Evolutionary conservation across 2,797 vertebrate species (phyloP).

Genomic region (Spizella passerina): DNA sequence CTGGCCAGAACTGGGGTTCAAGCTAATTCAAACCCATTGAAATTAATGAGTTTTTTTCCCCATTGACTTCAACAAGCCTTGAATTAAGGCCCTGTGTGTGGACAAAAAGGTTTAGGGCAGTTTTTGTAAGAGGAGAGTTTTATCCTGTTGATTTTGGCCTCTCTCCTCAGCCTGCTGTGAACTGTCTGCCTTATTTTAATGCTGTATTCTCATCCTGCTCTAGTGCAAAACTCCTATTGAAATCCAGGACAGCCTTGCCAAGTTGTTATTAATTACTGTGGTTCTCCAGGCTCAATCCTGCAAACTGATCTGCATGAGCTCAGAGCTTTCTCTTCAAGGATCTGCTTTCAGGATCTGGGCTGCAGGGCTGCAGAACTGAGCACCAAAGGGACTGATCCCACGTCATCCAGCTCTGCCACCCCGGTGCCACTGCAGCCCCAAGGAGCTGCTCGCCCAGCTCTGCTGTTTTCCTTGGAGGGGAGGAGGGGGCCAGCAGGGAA

Average conservation of each 20-base stretch:
- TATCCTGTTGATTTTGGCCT: slow-evolving; percentile 67
- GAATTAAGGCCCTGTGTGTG: slow-evolving; percentile 52
- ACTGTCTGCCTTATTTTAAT: slow-evolving; percentile 63
- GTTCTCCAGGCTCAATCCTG: slow-evolving; percentile 18
- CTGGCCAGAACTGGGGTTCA: slow-evolving; percentile 38
- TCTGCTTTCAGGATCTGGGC: slow-evolving; percentile 23
- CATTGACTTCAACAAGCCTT: slow-evolving; percentile 37
- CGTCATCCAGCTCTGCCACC: not conserved
- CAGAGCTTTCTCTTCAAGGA: slow-evolving; percentile 28
- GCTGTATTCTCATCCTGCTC: slow-evolving; percentile 41
- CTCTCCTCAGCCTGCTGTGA: slow-evolving; percentile 56
- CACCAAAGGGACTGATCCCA: not conserved
- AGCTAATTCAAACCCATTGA: slow-evolving; percentile 44
- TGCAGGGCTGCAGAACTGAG: not conserved
- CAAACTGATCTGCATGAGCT: slow-evolving; percentile 55
- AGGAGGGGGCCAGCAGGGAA: not conserved
- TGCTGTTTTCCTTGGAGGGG: not conserved
- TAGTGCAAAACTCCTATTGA: slow-evolving; percentile 45
- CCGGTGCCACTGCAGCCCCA: not conserved
- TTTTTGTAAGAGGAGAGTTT: slow-evolving; percentile 62
- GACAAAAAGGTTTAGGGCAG: slow-evolving; percentile 54
- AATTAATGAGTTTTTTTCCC: slow-evolving; percentile 49
- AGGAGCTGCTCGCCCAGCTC: not conserved
- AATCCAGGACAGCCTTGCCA: slow-evolving; percentile 7
- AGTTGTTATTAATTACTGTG: slow-evolving; percentile 61